Conservation (phyloP, 1,140 invertebrate species). For the Scaptodrosophila lebanonensis region DNA sequence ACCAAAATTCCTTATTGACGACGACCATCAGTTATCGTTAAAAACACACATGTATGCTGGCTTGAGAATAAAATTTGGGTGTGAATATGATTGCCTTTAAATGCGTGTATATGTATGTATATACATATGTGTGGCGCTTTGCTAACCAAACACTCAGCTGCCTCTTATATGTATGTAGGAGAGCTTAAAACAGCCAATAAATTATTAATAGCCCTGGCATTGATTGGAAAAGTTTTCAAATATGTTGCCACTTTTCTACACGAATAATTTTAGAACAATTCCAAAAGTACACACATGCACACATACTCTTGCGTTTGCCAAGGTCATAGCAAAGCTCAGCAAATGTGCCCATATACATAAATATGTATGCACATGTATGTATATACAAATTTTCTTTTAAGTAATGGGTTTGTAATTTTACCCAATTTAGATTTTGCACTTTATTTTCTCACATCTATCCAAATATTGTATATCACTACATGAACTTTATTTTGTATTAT, state of each 20-base stretch:
- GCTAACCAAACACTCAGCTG: neutral
- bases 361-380: too few relatives aligned
- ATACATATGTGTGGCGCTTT: neutral
- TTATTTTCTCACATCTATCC: too few relatives aligned
- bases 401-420: too few relatives aligned
- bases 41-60: conserved; percentile 24
- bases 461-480: too few relatives aligned
- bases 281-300: conserved; percentile 32
- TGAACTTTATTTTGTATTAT: too few relatives aligned
- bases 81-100: neutral
- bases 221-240: conserved; percentile 75
- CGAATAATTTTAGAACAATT: conserved; percentile 71
- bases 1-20: conserved; percentile 62
- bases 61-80: neutral
- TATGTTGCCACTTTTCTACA: conserved; percentile 75
- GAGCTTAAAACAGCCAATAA: conserved; percentile 70
- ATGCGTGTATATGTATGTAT: neutral
- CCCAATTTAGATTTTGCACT: too few relatives aligned
- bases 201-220: conserved; percentile 73
- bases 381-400: too few relatives aligned
- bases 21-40: conserved; percentile 49
- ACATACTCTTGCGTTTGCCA: conserved; percentile 7
- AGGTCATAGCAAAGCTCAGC: neutral
- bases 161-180: conserved; percentile 12
- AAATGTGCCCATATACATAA: too few relatives aligned